Percentiles rank a stretch among this genome's conserved stretches.
Evolutionary conservation across 2,888 invertebrate genomes (phyloP).

Genomic region (Pammene fasciana): DNA sequence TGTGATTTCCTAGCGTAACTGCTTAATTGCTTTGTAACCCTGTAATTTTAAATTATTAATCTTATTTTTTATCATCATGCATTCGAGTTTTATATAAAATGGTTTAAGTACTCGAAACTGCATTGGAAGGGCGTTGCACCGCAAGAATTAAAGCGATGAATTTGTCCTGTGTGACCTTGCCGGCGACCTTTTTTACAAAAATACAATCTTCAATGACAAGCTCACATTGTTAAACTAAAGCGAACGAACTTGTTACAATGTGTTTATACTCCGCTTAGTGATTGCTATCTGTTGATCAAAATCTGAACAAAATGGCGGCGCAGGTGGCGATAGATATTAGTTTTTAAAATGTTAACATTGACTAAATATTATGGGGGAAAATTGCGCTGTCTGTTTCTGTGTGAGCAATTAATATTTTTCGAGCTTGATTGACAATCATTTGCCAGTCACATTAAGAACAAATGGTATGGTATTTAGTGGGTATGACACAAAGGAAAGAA

Average conservation of each 20-base stretch:
- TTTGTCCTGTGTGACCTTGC: constrained; percentile 38
- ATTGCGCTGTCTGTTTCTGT: too few relatives aligned
- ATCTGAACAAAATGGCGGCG: neutral
- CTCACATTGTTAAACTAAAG: constrained; percentile 23
- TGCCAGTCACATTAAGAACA: too few relatives aligned
- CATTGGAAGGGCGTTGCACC: constrained; percentile 34
- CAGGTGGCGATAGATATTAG: neutral
- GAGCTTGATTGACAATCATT: too few relatives aligned
- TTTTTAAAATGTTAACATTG: neutral
- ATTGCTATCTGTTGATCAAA: constrained; percentile 5
- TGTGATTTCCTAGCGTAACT: neutral
- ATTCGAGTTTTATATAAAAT: constrained; percentile 1
- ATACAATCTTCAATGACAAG: constrained; percentile 23
- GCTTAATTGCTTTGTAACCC: too few relatives aligned
- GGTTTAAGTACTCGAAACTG: constrained; percentile 18
- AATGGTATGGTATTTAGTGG: too few relatives aligned
- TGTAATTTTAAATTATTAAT: neutral
- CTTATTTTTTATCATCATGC: neutral
- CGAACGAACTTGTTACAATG: constrained; percentile 33
- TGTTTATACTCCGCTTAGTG: constrained; percentile 19
- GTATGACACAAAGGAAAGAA: neutral
- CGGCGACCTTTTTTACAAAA: constrained; percentile 35
- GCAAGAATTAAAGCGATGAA: constrained; percentile 35
- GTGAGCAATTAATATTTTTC: neutral
- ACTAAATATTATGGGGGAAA: too few relatives aligned